Conservation (phyloP, 2,113 vertebrate genomes). For the Raja brachyura region DNA sequence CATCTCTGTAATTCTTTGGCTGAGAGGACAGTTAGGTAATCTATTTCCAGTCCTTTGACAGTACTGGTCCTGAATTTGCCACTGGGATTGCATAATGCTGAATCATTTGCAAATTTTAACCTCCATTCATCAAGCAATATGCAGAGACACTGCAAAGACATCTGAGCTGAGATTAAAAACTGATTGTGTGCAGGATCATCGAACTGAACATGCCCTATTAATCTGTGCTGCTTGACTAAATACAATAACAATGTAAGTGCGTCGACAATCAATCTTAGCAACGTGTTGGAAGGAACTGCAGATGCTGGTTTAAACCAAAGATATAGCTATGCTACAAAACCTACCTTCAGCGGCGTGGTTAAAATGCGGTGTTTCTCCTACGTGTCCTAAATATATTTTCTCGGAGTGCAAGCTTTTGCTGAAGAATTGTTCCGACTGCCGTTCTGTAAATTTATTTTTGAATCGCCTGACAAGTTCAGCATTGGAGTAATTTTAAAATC, state of each 20-base stretch:
- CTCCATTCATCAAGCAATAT: neutral
- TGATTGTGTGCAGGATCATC: neutral
- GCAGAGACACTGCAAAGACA: neutral
- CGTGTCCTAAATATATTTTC: too few species aligned
- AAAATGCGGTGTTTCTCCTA: too few species aligned
- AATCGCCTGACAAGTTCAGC: too few species aligned
- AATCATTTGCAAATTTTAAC: conserved; percentile 1
- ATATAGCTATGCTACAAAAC: too few species aligned
- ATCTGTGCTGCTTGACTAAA: neutral
- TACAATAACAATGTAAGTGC: neutral
- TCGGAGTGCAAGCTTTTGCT: too few species aligned
- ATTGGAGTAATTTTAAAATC: too few species aligned
- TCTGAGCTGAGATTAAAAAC: conserved; percentile 19
- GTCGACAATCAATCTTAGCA: neutral
- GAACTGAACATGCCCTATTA: neutral
- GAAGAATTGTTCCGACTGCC: too few species aligned
- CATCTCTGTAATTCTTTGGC: neutral
- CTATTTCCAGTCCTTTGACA: conserved; percentile 3
- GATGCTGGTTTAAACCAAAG: too few species aligned
- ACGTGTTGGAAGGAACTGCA: neutral
- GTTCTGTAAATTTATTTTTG: too few species aligned
- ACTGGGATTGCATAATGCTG: neutral
- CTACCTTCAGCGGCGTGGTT: too few species aligned
- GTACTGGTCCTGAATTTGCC: conserved; percentile 9
- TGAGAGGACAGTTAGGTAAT: conserved; percentile 22